phyloP scores from a whole-genome alignment of 1,140 invertebrate genomes.

The Acromyrmex echinatior region DNA sequence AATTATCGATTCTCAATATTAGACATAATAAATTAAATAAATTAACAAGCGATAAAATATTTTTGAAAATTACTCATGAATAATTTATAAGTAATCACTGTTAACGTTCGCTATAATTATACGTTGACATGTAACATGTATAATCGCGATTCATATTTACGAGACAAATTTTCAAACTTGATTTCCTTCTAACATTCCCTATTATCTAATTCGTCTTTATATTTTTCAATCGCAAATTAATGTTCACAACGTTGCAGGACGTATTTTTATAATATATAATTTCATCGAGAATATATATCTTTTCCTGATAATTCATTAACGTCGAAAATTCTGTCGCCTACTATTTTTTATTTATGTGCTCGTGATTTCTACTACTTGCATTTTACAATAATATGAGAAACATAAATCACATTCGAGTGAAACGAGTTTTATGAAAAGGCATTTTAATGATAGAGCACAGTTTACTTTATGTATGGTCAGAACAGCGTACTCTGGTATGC shows the following conservation, averaged over 20 bases:
- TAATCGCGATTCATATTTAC: neutral
- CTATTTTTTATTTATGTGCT: neutral
- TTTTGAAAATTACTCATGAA: slow-evolving; percentile 55
- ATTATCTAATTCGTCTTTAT: slow-evolving; percentile 1
- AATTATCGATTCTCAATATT: slow-evolving; percentile 14
- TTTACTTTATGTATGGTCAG: slow-evolving; percentile 24
- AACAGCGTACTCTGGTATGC: slow-evolving; percentile 56
- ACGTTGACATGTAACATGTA: neutral
- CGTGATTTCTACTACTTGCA: neutral
- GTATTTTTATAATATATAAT: neutral
- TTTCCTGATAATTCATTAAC: neutral
- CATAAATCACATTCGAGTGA: neutral
- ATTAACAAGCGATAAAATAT: slow-evolving; percentile 50
- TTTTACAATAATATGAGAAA: neutral
- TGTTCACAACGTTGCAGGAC: neutral
- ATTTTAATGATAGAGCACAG: slow-evolving; percentile 26
- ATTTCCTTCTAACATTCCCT: neutral
- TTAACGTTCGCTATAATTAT: neutral
- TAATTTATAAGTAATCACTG: slow-evolving; percentile 55
- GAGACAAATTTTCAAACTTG: neutral
- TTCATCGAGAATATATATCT: neutral
- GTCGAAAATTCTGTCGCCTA: neutral
- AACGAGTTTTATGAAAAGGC: slow-evolving; percentile 21
- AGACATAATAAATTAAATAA: slow-evolving; percentile 21
- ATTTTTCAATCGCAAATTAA: neutral